Evolutionary conservation across 2,888 invertebrate genomes (phyloP), one percentile per base, ranked within the genome.

Genomic region (Drosophila buzzatii): DNA sequence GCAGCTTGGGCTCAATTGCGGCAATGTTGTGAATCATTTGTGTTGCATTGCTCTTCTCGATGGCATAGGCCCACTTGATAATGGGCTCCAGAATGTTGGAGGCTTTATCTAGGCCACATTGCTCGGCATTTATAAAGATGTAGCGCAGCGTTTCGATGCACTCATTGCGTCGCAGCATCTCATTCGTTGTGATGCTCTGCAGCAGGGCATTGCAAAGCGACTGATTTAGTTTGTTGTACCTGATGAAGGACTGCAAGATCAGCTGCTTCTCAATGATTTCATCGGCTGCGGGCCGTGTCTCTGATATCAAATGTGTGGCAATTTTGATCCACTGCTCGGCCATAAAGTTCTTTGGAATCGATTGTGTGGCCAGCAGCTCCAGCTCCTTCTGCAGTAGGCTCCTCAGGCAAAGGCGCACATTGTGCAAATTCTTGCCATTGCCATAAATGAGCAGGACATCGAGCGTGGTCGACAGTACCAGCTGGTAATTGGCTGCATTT

Each of bases 201-300:
- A 92, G 42, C 14, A 92, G 70, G 1, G 56, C 74, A n/a, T 20
- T 62, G 39, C 88, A 87, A 31, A 82, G 65, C 20, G 82, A 73
- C 1, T 70, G 47, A n/a, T 62, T 66, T 0, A 92, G 27, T 69
- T 91, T 92, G 3, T 76, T 61, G 27, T 88, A 60, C 31, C 58
- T 70, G 14, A 92, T 87, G 9, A 92, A 65, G 3, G 70, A 56
- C 37, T 91, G 91, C 3, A 92, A 37, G 4, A 91, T 45, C 2
- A 90, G 20, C 56, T 92, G 92, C 44, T 92, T 91, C 47, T 92
- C 91, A 2, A 33, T 42, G 12, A 92, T 82, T n/a, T 90, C 73
- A 23, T 87, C 84, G 6, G 71, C 64, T 8, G 33, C 51, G 16
- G 42, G 39, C 9, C 64, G 71, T 5, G 83, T 81, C 18, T 91